A percentile compares a stretch with the other conserved stretches of the same genome.
These are phyloP conservation scores for Pachymerium ferrugineum DNA, from an alignment of 2,888 invertebrate species.

Conservation along the genomic window DNA sequence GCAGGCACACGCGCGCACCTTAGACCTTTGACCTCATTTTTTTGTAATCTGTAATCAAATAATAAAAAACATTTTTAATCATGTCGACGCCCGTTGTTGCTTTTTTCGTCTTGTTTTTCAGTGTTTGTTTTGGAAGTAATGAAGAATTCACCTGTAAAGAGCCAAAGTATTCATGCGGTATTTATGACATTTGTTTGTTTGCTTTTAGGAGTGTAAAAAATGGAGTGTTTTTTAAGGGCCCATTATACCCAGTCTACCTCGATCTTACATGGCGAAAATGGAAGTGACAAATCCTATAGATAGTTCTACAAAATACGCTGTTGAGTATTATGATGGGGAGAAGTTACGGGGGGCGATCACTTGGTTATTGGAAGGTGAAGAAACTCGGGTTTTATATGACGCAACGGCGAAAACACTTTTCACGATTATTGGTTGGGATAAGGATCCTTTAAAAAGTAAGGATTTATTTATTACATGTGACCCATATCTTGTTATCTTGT, in stretches of 20 bases:
- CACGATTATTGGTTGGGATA: background rate
- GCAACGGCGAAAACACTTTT: background rate
- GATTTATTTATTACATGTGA: no score
- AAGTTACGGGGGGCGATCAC: background rate
- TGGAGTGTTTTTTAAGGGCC: background rate
- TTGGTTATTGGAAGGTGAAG: background rate
- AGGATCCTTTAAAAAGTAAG: background rate
- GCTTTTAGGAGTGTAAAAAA: background rate
- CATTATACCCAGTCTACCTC: background rate
- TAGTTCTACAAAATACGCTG: background rate
- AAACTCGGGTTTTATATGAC: background rate
- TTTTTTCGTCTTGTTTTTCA: background rate
- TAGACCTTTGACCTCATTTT: background rate
- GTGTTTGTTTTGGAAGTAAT: background rate
- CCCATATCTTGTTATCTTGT: no score
- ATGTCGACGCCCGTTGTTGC: background rate
- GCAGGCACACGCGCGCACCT: background rate
- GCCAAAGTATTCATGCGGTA: background rate
- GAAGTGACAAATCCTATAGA: background rate
- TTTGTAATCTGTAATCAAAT: background rate
- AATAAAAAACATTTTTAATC: background rate
- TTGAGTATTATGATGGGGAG: constrained; percentile 7
- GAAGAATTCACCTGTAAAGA: background rate
- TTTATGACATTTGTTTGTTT: background rate
- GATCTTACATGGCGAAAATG: background rate